These are phyloP conservation scores for Drosophila recens DNA, from an alignment of 2,888 invertebrate species.

Conservation along the genomic window DNA sequence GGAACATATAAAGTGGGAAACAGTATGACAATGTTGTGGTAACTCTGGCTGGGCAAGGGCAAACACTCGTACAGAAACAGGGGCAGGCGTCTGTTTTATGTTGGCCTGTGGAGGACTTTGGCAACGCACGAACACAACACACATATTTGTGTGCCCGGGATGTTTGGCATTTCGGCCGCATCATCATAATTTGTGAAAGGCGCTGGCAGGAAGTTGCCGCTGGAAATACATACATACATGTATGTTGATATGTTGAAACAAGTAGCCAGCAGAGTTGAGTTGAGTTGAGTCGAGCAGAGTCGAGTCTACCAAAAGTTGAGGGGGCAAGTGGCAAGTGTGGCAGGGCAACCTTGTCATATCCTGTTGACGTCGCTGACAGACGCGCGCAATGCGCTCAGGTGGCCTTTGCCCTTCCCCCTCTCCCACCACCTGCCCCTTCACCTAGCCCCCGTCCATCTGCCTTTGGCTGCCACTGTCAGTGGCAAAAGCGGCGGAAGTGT, in stretches of 20 bases:
- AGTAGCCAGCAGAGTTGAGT: slow-evolving; percentile 34
- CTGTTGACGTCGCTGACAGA: slow-evolving; percentile 70
- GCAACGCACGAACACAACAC: slow-evolving; percentile 28
- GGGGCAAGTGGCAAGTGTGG: slow-evolving; percentile 7
- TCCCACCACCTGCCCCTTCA: not conserved
- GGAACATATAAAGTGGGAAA: not conserved
- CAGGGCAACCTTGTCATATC: slow-evolving; percentile 70
- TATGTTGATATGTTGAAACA: slow-evolving; percentile 39
- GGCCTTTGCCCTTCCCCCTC: slow-evolving; percentile 15
- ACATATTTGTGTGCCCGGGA: slow-evolving; percentile 38
- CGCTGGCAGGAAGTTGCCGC: slow-evolving; percentile 65
- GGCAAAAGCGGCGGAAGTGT: slow-evolving; percentile 64
- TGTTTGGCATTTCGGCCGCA: slow-evolving; percentile 58
- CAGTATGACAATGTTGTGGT: not conserved
- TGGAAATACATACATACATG: slow-evolving; percentile 23
- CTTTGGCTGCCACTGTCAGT: slow-evolving; percentile 19
- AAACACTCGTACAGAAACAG: not conserved
- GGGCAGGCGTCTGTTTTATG: slow-evolving; percentile 49
- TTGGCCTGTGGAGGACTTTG: slow-evolving; percentile 40
- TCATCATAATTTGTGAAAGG: slow-evolving; percentile 69
- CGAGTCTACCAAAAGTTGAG: not conserved
- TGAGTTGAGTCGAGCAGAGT: not conserved
- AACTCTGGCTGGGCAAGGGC: slow-evolving; percentile 17
- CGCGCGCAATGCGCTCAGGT: slow-evolving; percentile 44
- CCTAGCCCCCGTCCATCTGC: not conserved